Conservation (phyloP, 2,113 vertebrate genomes). For the Talpa occidentalis region DNA sequence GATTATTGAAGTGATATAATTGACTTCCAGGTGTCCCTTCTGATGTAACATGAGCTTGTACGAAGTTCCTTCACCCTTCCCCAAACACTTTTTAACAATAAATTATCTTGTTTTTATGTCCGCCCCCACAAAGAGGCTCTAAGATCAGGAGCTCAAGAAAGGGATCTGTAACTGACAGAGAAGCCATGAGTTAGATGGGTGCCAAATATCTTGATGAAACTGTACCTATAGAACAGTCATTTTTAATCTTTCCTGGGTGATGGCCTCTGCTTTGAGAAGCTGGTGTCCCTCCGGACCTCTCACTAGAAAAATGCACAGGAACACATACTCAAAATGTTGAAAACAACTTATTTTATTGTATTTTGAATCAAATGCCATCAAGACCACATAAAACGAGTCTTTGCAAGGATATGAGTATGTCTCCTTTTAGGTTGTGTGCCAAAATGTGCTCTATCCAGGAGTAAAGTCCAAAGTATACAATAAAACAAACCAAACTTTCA, state of each 20-base stretch:
- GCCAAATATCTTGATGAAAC: not conserved
- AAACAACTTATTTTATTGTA: not conserved
- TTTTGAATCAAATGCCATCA: conserved; percentile 39
- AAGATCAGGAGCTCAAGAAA: not conserved
- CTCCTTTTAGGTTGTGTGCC: not conserved
- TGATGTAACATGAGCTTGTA: not conserved
- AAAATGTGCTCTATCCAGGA: conserved; percentile 32
- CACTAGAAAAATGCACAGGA: conserved; percentile 26
- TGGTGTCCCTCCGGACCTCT: not conserved
- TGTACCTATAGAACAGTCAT: not conserved
- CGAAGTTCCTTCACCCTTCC: not conserved
- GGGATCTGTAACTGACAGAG: not conserved
- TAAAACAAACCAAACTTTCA: conserved; percentile 26
- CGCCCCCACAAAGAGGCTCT: not conserved
- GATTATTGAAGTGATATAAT: not conserved
- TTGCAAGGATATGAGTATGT: not conserved
- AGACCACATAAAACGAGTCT: not conserved
- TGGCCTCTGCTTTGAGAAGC: not conserved
- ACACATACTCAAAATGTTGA: not conserved
- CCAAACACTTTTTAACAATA: not conserved
- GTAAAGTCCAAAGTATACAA: conserved; percentile 40
- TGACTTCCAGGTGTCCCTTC: conserved; percentile 1
- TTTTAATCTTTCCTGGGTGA: not conserved
- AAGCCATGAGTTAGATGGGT: not conserved
- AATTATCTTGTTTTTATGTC: not conserved